phyloP scores from a whole-genome alignment of 1,140 invertebrate genomes.

The Lasioglossum baleicum region DNA sequence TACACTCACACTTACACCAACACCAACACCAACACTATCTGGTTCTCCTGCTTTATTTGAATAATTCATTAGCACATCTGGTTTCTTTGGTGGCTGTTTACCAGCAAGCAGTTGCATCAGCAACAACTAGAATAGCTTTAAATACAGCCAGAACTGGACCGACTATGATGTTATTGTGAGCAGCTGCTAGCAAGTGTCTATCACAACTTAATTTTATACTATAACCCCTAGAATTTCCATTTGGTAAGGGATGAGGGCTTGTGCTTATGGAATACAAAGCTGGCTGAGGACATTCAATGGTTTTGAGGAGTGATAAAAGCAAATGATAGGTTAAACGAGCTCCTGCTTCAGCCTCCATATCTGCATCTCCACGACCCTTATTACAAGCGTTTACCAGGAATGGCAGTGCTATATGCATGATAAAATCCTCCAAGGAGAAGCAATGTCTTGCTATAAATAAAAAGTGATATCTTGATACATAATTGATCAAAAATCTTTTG shows the following conservation, averaged over 20 bases:
- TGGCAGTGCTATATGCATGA: constrained; percentile 93
- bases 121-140: too few relatives aligned
- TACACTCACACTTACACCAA: too few relatives aligned
- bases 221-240: constrained; percentile 83
- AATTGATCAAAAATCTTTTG: too few relatives aligned
- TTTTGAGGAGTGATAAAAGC: constrained; percentile 94
- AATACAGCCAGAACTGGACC: too few relatives aligned
- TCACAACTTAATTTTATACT: constrained; percentile 95
- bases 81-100: too few relatives aligned
- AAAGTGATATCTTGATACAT: too few relatives aligned
- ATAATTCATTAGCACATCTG: too few relatives aligned
- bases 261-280: constrained; percentile 91
- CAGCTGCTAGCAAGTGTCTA: constrained; percentile 94
- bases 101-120: too few relatives aligned
- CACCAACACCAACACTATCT: too few relatives aligned
- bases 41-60: too few relatives aligned
- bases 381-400: constrained; percentile 88
- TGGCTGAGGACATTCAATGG: constrained; percentile 92
- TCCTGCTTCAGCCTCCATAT: constrained; percentile 89
- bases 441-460: constrained; percentile 92
- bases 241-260: constrained; percentile 86
- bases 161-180: constrained; percentile 94
- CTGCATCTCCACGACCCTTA: constrained; percentile 82
- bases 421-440: constrained; percentile 96
- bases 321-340: constrained; percentile 97